phyloP scores from a whole-genome alignment of 2,888 invertebrate genomes.

The Tenthredo scrophulariae region DNA sequence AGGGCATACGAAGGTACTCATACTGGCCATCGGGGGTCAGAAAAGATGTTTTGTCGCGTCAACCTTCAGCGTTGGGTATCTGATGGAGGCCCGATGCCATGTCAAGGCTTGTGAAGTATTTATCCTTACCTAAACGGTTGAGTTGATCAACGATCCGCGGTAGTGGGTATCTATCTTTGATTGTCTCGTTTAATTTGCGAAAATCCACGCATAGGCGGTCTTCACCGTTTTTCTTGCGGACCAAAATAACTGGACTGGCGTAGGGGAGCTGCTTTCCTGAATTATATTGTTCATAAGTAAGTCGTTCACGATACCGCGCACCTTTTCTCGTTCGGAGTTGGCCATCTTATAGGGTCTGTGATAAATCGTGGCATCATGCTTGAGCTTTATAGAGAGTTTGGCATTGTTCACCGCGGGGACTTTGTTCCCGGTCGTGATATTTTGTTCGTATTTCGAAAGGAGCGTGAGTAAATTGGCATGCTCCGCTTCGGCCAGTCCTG shows the following conservation, averaged over 20 bases:
- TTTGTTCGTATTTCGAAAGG: not conserved
- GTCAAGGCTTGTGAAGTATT: constrained; percentile 64
- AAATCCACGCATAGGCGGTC: constrained; percentile 56
- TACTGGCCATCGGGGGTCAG: constrained; percentile 68
- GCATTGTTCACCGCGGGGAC: constrained; percentile 21
- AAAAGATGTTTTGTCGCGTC: constrained; percentile 68
- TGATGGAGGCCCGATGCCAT: constrained; percentile 66
- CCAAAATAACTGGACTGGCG: constrained; percentile 53
- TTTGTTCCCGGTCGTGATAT: constrained; percentile 25
- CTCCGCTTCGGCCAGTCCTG: constrained; percentile 32
- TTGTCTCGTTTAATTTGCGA: constrained; percentile 62
- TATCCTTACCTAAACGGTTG: constrained; percentile 58
- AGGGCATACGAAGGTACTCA: constrained; percentile 66
- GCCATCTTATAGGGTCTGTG: constrained; percentile 33
- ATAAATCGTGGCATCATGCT: not conserved
- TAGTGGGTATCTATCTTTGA: constrained; percentile 62
- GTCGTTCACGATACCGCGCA: constrained; percentile 45
- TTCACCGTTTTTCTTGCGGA: constrained; percentile 53
- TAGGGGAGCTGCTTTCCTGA: constrained; percentile 55
- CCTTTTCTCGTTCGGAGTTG: constrained; percentile 23
- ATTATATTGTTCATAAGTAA: constrained; percentile 43
- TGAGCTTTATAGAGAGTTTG: constrained; percentile 33
- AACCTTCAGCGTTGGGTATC: constrained; percentile 64
- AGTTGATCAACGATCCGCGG: constrained; percentile 63
- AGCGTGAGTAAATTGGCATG: not conserved